Evolutionary conservation across 2,888 invertebrate genomes (phyloP).

Genomic region (Oithona nana): DNA sequence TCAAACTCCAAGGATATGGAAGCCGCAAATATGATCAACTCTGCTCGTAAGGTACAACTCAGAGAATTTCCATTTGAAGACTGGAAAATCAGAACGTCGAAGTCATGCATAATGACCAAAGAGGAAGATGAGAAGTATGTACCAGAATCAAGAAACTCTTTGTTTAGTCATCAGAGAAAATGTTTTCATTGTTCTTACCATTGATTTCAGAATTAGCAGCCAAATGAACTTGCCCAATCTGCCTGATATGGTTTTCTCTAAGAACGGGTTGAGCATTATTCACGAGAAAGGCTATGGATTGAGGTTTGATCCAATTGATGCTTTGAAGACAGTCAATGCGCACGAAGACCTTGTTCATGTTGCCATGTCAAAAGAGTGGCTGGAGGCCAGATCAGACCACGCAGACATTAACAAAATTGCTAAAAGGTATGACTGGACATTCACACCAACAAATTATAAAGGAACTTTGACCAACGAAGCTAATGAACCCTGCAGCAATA

Average conservation of each 20-base stretch:
- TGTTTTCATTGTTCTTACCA: not conserved
- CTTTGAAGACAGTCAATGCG: conserved; percentile 52
- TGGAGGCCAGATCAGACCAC: conserved; percentile 39
- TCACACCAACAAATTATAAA: conserved; percentile 61
- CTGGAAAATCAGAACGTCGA: not conserved
- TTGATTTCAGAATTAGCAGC: not conserved
- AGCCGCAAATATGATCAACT: no score
- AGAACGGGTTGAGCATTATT: conserved; percentile 52
- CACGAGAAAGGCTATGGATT: conserved; percentile 47
- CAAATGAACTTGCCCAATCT: conserved; percentile 59
- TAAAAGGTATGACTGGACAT: conserved; percentile 94
- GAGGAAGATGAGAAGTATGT: not conserved
- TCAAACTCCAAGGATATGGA: no score
- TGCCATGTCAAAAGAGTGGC: conserved; percentile 55
- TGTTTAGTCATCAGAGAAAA: no score
- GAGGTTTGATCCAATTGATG: conserved; percentile 75
- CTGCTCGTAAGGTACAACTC: no score
- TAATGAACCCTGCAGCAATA: conserved; percentile 32
- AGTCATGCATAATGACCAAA: not conserved
- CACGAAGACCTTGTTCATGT: conserved; percentile 58
- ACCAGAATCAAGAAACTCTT: not conserved
- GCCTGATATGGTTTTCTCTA: conserved; percentile 97
- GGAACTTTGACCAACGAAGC: conserved; percentile 35
- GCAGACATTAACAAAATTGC: conserved; percentile 44
- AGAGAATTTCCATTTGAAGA: no score